Conservation (phyloP, 2,888 invertebrate genomes). For the Pyrrhosoma nymphula region DNA sequence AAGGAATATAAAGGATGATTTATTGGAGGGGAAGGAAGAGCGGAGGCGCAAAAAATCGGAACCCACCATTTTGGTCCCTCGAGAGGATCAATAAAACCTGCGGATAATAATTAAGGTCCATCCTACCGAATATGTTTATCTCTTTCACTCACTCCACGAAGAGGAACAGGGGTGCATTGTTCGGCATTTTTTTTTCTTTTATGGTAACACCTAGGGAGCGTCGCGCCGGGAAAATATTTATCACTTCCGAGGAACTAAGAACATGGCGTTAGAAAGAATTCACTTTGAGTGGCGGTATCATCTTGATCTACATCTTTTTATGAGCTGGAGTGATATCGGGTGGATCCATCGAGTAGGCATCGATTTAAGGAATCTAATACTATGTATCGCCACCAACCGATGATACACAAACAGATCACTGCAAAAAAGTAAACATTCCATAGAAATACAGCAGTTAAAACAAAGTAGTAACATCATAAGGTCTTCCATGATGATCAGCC, state of each 20-base stretch:
- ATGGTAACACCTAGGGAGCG: not conserved
- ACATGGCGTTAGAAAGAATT: not conserved
- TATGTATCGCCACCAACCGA: not conserved
- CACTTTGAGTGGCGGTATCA: not conserved
- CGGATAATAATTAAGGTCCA: constrained; percentile 25
- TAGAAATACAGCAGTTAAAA: not conserved
- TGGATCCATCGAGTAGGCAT: not conserved
- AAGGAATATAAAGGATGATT: constrained; percentile 41
- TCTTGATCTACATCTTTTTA: not conserved
- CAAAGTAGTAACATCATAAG: too few species aligned
- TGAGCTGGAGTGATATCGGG: not conserved
- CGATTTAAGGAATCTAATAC: not conserved
- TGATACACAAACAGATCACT: not conserved
- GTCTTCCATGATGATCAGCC: too few species aligned
- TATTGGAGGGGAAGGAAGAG: not conserved
- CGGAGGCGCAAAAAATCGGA: not conserved
- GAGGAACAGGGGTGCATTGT: not conserved
- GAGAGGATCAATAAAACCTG: constrained; percentile 33
- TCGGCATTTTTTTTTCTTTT: not conserved
- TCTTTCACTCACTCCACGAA: not conserved
- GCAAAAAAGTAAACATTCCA: not conserved
- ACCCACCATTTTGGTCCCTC: not conserved
- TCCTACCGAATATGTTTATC: constrained; percentile 22
- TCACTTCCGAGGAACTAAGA: not conserved
- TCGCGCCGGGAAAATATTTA: not conserved